Conservation (phyloP, 2,113 vertebrate genomes). For the Spea bombifrons region DNA sequence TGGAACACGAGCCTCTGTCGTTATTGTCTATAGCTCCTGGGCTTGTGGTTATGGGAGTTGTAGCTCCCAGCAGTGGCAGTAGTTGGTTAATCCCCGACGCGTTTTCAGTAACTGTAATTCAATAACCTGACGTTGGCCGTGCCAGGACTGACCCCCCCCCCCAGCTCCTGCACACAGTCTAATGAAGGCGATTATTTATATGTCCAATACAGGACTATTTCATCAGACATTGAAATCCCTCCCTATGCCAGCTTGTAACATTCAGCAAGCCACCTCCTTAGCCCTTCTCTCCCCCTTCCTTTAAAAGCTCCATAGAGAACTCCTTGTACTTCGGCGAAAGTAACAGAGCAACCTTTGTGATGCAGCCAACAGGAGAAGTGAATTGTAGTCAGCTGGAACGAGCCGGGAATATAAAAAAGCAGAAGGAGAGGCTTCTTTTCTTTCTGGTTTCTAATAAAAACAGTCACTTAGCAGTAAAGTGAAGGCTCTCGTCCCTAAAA, state of each 20-base stretch:
- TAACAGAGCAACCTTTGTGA: constrained; percentile 56
- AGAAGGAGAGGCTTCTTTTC: background rate
- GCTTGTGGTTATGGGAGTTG: too few relatives aligned
- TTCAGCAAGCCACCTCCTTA: background rate
- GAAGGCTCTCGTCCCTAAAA: background rate
- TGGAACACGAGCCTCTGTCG: too few relatives aligned
- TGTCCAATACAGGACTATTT: too few relatives aligned
- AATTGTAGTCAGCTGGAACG: constrained; percentile 1
- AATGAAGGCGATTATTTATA: too few relatives aligned
- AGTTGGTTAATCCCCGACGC: too few relatives aligned
- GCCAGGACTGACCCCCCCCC: too few relatives aligned
- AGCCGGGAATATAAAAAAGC: constrained; percentile 46
- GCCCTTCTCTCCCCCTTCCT: constrained; percentile 1
- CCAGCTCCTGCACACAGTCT: too few relatives aligned
- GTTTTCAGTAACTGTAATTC: too few relatives aligned
- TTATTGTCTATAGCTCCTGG: too few relatives aligned
- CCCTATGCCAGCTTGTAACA: background rate
- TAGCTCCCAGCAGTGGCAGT: too few relatives aligned
- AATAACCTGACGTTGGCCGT: too few relatives aligned
- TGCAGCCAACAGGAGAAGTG: constrained; percentile 20
- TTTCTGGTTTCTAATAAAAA: background rate
- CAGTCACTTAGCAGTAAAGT: background rate
- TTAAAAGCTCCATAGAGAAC: constrained; percentile 15
- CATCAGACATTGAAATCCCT: background rate
- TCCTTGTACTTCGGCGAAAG: constrained; percentile 23